A percentile compares a stretch with the other conserved stretches of the same genome.
These are phyloP conservation scores for Cynaeus angustus DNA, from an alignment of 2,888 invertebrate genomes.

Conservation along the genomic window DNA sequence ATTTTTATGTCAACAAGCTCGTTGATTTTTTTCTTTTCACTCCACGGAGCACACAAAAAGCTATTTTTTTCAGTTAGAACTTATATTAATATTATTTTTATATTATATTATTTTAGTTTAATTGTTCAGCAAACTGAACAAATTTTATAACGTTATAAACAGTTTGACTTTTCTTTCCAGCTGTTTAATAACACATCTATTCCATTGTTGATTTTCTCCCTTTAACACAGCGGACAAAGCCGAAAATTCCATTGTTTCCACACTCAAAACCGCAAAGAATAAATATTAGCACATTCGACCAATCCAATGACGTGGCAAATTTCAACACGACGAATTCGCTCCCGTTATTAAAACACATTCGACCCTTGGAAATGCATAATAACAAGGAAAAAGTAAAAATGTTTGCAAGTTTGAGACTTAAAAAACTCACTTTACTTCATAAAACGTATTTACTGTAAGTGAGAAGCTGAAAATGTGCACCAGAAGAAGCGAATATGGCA, in stretches of 20 bases:
- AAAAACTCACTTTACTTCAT: constrained; percentile 14
- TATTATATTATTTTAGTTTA: too few relatives aligned
- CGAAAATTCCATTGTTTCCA: constrained; percentile 11
- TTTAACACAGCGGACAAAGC: constrained; percentile 6
- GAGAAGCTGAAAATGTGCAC: constrained; percentile 30
- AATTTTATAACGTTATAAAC: too few relatives aligned
- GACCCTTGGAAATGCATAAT: constrained; percentile 10
- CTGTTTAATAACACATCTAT: background rate
- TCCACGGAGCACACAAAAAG: too few relatives aligned
- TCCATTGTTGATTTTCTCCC: background rate
- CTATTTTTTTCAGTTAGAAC: too few relatives aligned
- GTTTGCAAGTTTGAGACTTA: constrained; percentile 1
- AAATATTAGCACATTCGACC: constrained; percentile 42
- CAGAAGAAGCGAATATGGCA: constrained; percentile 37
- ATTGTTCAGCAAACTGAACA: too few relatives aligned
- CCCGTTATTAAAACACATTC: constrained; percentile 23
- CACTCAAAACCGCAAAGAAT: constrained; percentile 30
- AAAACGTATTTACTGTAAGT: constrained; percentile 37
- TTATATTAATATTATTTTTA: too few relatives aligned
- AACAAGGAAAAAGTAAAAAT: constrained; percentile 16
- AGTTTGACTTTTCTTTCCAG: too few relatives aligned
- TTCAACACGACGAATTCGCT: constrained; percentile 11
- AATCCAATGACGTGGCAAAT: constrained; percentile 10
- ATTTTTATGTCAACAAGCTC: too few relatives aligned
- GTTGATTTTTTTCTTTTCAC: too few relatives aligned